These are phyloP conservation scores for Bombus confusus DNA, from an alignment of 1,140 invertebrate genomes.

Conservation along the genomic window DNA sequence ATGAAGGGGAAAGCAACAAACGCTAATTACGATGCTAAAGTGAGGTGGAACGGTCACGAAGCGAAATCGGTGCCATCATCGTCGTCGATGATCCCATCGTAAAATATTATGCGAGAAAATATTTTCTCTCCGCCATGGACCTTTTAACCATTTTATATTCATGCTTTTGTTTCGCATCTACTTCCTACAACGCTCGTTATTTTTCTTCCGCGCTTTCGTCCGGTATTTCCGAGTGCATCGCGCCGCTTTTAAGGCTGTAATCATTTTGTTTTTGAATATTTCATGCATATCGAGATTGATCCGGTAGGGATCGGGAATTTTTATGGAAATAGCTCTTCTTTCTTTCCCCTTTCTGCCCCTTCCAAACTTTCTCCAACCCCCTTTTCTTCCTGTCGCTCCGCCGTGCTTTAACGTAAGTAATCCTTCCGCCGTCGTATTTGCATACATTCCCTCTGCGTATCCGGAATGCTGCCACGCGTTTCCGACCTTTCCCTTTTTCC, in stretches of 20 bases:
- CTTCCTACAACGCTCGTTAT: slow-evolving; percentile 28
- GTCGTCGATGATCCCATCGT: neutral
- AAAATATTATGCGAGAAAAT: slow-evolving; percentile 31
- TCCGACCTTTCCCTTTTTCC: neutral
- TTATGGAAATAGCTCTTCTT: slow-evolving; percentile 42
- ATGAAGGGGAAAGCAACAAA: neutral
- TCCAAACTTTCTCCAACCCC: slow-evolving; percentile 1
- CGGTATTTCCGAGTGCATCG: slow-evolving; percentile 35
- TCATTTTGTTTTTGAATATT: slow-evolving; percentile 54
- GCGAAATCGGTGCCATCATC: neutral
- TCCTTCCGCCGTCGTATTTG: slow-evolving; percentile 47
- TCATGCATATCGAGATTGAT: slow-evolving; percentile 54
- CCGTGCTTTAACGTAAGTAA: slow-evolving; percentile 48
- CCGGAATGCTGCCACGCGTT: slow-evolving; percentile 21
- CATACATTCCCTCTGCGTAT: slow-evolving; percentile 48
- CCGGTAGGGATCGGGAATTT: slow-evolving; percentile 42
- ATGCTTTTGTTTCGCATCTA: slow-evolving; percentile 37
- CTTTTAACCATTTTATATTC: slow-evolving; percentile 49
- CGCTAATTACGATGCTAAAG: slow-evolving; percentile 13
- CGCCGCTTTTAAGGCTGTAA: slow-evolving; percentile 42
- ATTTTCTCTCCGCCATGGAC: neutral
- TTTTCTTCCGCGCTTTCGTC: slow-evolving; percentile 9
- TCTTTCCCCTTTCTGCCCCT: neutral
- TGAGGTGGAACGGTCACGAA: neutral
- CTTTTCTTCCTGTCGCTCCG: neutral